Evolutionary conservation across 2,113 vertebrate species (phyloP).

Genomic region (Corythornis madagascariensis): DNA sequence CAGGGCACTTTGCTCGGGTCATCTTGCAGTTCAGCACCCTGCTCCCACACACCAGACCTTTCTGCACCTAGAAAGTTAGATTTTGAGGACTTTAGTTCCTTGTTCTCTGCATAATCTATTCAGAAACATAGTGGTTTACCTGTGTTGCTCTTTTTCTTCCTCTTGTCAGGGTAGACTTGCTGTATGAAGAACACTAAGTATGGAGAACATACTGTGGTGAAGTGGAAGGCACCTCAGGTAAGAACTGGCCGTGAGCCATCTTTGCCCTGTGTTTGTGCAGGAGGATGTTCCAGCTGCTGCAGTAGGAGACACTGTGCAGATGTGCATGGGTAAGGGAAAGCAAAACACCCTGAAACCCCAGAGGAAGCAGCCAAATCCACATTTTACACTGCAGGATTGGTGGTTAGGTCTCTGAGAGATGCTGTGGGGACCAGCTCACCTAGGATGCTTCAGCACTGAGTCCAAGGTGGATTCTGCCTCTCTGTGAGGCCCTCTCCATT

Average conservation of each 20-base stretch:
- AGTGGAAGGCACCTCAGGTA: neutral
- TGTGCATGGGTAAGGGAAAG: neutral
- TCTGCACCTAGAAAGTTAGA: neutral
- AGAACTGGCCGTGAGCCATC: neutral
- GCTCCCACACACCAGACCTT: neutral
- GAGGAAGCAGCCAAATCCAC: neutral
- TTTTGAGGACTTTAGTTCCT: neutral
- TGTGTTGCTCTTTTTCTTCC: neutral
- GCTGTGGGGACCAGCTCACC: neutral
- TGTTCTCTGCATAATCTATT: neutral
- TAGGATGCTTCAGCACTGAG: neutral
- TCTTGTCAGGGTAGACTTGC: neutral
- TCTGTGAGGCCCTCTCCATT: neutral
- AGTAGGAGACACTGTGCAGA: neutral
- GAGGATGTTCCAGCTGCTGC: neutral
- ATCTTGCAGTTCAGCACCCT: neutral
- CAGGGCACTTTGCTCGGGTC: neutral
- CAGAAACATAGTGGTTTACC: neutral
- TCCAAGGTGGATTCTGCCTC: neutral
- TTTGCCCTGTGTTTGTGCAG: neutral
- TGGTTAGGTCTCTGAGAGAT: neutral
- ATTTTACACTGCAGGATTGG: neutral
- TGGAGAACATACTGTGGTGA: neutral
- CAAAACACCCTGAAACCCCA: neutral
- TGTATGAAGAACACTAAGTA: neutral